Base-by-base conservation (phyloP, 2,113 vertebrate species). In the Malurus elegans region DNA sequence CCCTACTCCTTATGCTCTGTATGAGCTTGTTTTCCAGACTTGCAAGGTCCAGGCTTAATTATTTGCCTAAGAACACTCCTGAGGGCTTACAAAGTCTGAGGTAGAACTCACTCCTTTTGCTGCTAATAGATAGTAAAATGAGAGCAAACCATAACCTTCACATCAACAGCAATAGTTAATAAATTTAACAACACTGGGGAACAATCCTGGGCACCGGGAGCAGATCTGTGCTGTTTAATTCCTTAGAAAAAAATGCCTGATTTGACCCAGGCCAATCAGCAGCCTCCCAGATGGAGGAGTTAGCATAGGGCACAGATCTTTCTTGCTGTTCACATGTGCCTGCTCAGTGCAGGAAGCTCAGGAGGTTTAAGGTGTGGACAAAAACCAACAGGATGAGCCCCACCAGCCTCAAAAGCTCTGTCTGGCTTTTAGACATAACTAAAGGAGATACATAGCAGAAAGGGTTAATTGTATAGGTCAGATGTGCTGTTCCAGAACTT, bases 401-500 rank as follows among this genome's bases (percentile, higher is more conserved):
- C 64, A 66, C 24, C 47, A 47, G 72, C 14, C 62, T 88, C 60
- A 56, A 64, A 38, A 89, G 47, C 38, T 73, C 45, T 69, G 36
- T 50, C 19, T 2, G 44, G 40, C 70, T 82, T 87, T 60, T 38
- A 51, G 70, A 79, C 42, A 57, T 12, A 70, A 81, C 73, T 28
- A 72, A 90, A 76, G 47, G 81, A 54, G 64, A 47, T 12, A 8
- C 2, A 2, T 1, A 64, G 81, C 54, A 91, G 58, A 79, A 92
- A 90, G 15, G 9, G 38, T 90, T 88, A 86, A 92, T 60, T 1
- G 12, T 36, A 10, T 47, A 71, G 48, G 74, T 93, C 64, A 62
- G 60, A 71, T 90, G 57, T 31, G 47, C 58, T 92, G 81, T 60
- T 96, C 44, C 61, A 95, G 67, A 86, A 71, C 66, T 80, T 92